phyloP scores from a whole-genome alignment of 2,113 vertebrate species.

The Boulengeromyrus knoepffleri region DNA sequence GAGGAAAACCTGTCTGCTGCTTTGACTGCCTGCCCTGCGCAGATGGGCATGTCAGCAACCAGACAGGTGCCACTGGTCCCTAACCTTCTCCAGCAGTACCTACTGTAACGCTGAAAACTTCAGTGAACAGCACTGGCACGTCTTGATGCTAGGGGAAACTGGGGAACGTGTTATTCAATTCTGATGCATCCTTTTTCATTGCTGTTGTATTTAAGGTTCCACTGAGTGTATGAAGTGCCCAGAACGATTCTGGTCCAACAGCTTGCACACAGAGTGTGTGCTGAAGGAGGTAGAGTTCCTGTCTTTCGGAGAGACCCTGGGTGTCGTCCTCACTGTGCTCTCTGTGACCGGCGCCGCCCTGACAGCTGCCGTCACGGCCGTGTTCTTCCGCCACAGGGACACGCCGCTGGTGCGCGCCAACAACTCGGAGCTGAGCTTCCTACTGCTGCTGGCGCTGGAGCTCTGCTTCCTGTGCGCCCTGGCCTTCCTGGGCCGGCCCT shows the following conservation, averaged over 20 bases:
- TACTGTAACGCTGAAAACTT: not conserved
- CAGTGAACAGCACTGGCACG: not conserved
- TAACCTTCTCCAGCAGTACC: not conserved
- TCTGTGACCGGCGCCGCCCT: conserved; percentile 34
- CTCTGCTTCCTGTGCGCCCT: conserved; percentile 44
- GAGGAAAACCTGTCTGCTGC: conserved; percentile 46
- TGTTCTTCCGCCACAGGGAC: conserved; percentile 12
- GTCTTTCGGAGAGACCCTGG: conserved; percentile 40
- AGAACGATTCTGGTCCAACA: conserved; percentile 43
- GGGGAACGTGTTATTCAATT: not conserved
- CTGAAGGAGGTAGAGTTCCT: conserved; percentile 46
- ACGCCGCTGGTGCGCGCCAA: conserved; percentile 39
- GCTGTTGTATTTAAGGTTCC: conserved; percentile 34
- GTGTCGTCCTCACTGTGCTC: conserved; percentile 35
- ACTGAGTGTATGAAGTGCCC: conserved; percentile 41
- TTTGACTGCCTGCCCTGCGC: conserved; percentile 47
- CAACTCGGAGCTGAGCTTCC: conserved; percentile 47
- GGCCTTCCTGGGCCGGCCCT: conserved; percentile 39
- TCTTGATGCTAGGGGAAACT: not conserved
- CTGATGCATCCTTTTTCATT: not conserved
- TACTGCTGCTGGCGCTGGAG: conserved; percentile 41
- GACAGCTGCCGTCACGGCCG: conserved; percentile 26
- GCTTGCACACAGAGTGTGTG: conserved; percentile 32
- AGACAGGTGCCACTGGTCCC: conserved; percentile 37
- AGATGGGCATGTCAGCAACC: conserved; percentile 46